Evolutionary conservation across 2,888 invertebrate genomes (phyloP), one percentile per base, ranked within the genome.

Genomic region (Scaptomyza polygonia): DNA sequence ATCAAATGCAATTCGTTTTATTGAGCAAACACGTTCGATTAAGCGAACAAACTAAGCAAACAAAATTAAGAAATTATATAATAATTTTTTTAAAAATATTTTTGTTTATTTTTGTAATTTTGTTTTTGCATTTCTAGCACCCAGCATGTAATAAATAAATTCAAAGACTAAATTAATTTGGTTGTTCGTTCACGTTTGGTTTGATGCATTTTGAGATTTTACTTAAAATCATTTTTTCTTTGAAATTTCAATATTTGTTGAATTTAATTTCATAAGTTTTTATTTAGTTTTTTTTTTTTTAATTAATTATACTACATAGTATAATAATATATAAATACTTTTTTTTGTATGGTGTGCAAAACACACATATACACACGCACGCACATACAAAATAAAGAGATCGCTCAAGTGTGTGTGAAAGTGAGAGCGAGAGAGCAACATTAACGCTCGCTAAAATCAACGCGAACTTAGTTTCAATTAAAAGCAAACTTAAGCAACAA

Each of bases 71-170:
- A 48, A 36, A 2, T 12, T 54, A 47, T 49, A 12, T 49, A 54
- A 51, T 45, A 69, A 69, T 45, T 63, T 55, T 68, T 8, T 74
- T 49, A 27, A 62, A 25, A n/a, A n/a, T n/a, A n/a, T n/a, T 25
- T 25, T 25, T 25, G 25, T 5, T 25, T 25, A 2, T 27, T 49
- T 45, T 45, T 29, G 2, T 16, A n/a, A n/a, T 44, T 49, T 59
- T 36, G 52, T 52, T 29, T 2, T 34, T 45, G 8, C 74, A 80
- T 72, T 72, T 66, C 29, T 85, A 88, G 88, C 88, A 88, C 82
- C 88, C 86, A 87, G 79, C 86, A 85, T 49, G 48, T 76, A 63
- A 63, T 80, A 72, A 86, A 79, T 88, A 79, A 82, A 88, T 86
- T 82, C 86, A 84, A 84, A 56, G 55, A 57, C 32, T 67, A 58